Evolutionary conservation across 2,888 invertebrate species (phyloP).

Genomic region (Tyria jacobaeae): DNA sequence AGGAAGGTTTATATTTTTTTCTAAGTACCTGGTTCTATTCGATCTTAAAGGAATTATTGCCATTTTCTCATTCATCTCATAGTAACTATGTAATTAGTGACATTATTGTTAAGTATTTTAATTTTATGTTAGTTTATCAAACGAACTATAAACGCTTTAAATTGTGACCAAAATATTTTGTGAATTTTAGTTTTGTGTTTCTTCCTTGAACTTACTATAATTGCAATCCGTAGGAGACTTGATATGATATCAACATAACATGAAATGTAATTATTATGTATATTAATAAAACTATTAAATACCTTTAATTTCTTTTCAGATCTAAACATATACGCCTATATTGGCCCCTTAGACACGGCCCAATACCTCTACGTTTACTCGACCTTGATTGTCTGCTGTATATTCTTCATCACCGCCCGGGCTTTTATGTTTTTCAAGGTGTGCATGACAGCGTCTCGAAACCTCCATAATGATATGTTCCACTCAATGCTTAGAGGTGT

Average conservation of each 20-base stretch:
- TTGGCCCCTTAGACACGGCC: slow-evolving; percentile 77
- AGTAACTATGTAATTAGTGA: no score
- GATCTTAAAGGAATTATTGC: no score
- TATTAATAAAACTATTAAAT: not conserved
- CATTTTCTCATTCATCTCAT: no score
- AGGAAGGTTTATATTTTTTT: no score
- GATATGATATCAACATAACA: not conserved
- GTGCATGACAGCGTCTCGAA: slow-evolving; percentile 91
- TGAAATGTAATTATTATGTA: not conserved
- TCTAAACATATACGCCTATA: slow-evolving; percentile 75
- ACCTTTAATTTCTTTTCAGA: slow-evolving; percentile 58
- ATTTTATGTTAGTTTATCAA: no score
- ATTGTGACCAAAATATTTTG: no score
- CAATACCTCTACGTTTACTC: slow-evolving; percentile 81
- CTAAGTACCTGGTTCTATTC: no score
- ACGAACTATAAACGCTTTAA: no score
- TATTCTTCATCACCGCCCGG: slow-evolving; percentile 86
- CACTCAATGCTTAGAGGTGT: slow-evolving; percentile 90
- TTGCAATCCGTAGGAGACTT: not conserved
- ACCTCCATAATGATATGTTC: slow-evolving; percentile 95
- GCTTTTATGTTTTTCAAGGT: slow-evolving; percentile 90
- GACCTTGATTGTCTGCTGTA: slow-evolving; percentile 78
- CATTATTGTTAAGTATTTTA: no score
- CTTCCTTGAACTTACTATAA: not conserved
- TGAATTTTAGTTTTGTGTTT: no score